Conservation (phyloP, 1,140 invertebrate genomes). For the Lasaia peninsularis region DNA sequence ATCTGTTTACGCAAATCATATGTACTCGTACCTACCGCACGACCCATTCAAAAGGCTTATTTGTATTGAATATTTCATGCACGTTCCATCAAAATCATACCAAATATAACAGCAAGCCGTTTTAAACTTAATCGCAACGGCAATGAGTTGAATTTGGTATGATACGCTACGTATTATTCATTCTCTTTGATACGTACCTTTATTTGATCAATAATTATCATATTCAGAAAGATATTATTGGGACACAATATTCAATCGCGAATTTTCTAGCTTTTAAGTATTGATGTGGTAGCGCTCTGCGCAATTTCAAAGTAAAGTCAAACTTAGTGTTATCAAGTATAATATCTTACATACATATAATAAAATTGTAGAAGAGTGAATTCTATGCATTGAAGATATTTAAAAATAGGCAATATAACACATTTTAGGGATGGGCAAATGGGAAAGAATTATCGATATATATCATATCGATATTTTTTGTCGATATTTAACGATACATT, state of each 20-base stretch:
- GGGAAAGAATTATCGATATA: too few relatives aligned
- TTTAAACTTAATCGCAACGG: background rate
- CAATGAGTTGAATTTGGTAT: background rate
- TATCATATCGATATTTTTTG: too few relatives aligned
- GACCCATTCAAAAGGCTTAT: conserved; percentile 36
- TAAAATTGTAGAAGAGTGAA: too few relatives aligned
- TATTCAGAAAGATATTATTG: background rate
- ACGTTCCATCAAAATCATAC: conserved; percentile 21
- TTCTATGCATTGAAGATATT: too few relatives aligned
- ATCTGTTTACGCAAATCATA: conserved; percentile 33
- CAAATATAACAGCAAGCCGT: background rate
- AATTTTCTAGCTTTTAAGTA: background rate
- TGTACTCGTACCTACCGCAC: conserved; percentile 34
- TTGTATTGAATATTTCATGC: conserved; percentile 35
- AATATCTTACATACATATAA: too few relatives aligned
- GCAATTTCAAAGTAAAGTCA: too few relatives aligned
- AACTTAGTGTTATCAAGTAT: too few relatives aligned
- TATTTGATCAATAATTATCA: conserved; percentile 12
- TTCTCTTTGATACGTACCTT: conserved; percentile 19
- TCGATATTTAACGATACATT: too few relatives aligned
- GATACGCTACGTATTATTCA: background rate
- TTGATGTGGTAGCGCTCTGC: too few relatives aligned
- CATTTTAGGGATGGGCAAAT: too few relatives aligned
- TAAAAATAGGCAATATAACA: too few relatives aligned
- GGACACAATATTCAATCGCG: background rate